These are phyloP conservation scores for Blera fallax DNA, from an alignment of 2,888 invertebrate genomes.

Conservation along the genomic window DNA sequence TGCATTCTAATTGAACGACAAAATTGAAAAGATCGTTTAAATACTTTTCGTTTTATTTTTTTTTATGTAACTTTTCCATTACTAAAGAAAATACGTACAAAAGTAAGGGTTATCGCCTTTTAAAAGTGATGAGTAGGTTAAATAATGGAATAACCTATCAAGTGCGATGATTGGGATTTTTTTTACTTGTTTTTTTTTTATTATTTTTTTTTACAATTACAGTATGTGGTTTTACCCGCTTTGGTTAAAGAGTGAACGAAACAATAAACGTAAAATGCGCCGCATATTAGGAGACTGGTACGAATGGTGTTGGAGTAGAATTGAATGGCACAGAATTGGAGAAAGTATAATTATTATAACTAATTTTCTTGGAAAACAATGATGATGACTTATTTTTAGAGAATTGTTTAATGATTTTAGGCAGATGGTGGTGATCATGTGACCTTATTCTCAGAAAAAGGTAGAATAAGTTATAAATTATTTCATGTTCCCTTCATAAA, in stretches of 20 bases:
- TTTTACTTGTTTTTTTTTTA: neutral
- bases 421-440: too few species aligned
- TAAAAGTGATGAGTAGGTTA: neutral
- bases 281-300: neutral
- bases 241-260: neutral
- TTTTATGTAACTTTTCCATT: neutral
- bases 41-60: neutral
- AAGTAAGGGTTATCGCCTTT: neutral
- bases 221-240: slow-evolving; percentile 14
- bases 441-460: too few species aligned
- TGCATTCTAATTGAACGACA: slow-evolving; percentile 6
- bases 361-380: neutral
- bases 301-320: neutral
- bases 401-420: neutral
- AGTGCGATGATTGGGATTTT: slow-evolving; percentile 9
- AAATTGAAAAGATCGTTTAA: neutral
- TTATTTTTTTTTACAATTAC: neutral
- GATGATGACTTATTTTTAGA: neutral
- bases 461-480: too few species aligned
- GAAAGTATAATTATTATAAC: neutral
- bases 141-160: slow-evolving; percentile 3
- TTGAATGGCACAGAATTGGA: neutral
- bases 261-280: neutral
- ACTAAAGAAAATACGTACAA: neutral
- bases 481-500: too few species aligned